Evolutionary conservation across 2,888 invertebrate genomes (phyloP).

Genomic region (Labia minor): DNA sequence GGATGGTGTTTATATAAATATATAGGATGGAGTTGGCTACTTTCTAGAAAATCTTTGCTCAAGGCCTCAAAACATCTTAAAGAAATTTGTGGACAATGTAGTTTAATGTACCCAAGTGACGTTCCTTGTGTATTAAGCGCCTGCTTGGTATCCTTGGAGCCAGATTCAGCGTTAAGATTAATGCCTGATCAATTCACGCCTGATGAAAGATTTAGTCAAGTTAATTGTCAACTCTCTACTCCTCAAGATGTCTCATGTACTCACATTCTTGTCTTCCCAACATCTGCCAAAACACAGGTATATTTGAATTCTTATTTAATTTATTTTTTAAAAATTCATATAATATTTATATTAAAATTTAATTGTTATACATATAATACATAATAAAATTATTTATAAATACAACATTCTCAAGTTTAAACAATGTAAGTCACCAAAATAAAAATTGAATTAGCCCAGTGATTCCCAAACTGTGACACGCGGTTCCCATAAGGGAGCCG

Average conservation of each 20-base stretch:
- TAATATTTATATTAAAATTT: neutral
- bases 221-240: conserved; percentile 83
- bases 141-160: conserved; percentile 93
- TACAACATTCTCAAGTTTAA: too few relatives aligned
- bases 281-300: conserved; percentile 87
- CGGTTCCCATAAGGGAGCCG: too few relatives aligned
- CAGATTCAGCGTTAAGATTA: conserved; percentile 73
- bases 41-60: conserved; percentile 81
- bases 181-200: conserved; percentile 94
- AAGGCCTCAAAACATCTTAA: conserved; percentile 79
- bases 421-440: too few relatives aligned
- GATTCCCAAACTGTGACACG: too few relatives aligned
- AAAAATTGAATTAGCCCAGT: too few relatives aligned
- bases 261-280: conserved; percentile 97
- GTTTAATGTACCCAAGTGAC: conserved; percentile 65
- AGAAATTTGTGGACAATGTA: conserved; percentile 84
- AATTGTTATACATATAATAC: neutral
- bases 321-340: neutral
- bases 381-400: too few relatives aligned
- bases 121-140: conserved; percentile 91
- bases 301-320: conserved; percentile 23
- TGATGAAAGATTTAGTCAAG: conserved; percentile 84
- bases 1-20: too few relatives aligned
- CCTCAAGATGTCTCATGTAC: conserved; percentile 95
- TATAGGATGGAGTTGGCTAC: conserved; percentile 80